Conservation (phyloP, 2,888 invertebrate genomes). For the Neoscelio sp. region DNA sequence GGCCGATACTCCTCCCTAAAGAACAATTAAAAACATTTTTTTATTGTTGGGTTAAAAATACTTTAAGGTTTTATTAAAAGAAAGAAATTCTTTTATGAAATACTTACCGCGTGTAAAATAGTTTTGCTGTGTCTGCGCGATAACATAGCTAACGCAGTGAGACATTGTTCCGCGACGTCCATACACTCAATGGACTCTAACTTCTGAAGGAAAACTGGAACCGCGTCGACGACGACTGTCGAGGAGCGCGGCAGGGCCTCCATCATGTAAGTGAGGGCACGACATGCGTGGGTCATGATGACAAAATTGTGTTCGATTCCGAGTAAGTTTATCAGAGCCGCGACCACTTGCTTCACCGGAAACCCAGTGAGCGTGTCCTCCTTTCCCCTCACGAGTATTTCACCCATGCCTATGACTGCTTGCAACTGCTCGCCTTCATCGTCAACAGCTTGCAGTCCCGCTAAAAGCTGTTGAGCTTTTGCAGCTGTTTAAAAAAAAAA, state of each 20-base stretch:
- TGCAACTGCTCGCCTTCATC: constrained; percentile 98
- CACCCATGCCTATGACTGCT: constrained; percentile 99
- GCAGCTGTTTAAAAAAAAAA: constrained; percentile 85
- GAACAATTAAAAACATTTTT: constrained; percentile 53
- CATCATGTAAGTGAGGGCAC: constrained; percentile 99
- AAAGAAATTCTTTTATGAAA: neutral
- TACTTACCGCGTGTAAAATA: constrained; percentile 93
- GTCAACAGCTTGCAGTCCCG: constrained; percentile 95
- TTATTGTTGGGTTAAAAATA: too few relatives aligned
- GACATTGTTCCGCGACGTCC: constrained; percentile 99
- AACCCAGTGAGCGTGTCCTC: constrained; percentile 99
- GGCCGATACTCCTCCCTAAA: constrained; percentile 96
- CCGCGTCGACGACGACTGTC: constrained; percentile 97
- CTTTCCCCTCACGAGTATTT: constrained; percentile 99
- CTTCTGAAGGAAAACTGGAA: constrained; percentile 98
- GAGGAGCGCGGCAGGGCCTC: constrained; percentile 98
- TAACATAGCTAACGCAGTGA: constrained; percentile 98
- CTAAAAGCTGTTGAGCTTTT: constrained; percentile 96
- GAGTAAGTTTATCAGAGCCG: constrained; percentile 95
- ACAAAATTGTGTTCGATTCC: constrained; percentile 99
- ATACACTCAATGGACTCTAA: constrained; percentile 99
- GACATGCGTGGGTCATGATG: constrained; percentile 99
- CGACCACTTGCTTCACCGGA: constrained; percentile 98
- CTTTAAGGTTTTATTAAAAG: neutral
- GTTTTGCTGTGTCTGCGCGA: constrained; percentile 98